Evolutionary conservation across 2,113 vertebrate genomes (phyloP), one percentile per base, ranked within the genome.

Genomic region (Orientallactaga bullata): DNA sequence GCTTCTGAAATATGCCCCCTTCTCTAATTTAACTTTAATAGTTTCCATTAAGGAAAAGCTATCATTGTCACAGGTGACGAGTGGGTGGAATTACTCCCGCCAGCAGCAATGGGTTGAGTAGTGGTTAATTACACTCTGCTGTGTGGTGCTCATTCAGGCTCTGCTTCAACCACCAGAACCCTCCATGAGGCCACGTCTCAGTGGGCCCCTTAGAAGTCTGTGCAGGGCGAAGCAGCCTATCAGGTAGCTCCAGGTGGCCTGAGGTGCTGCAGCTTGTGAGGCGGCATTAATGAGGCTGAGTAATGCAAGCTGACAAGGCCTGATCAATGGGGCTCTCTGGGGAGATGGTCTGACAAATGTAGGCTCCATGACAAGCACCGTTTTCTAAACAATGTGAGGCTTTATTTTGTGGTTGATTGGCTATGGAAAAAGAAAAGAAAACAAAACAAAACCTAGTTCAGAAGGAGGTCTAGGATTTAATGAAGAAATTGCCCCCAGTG

Each of bases 321-420:
- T 94, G 94, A 97, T 83, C 91, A 96, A 79, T 95, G 32, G 37
- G 60, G 61, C 32, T 61, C 95, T 90, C 39, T 42, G 30, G 69
- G 73, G 69, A 77, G 20, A 84, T 42, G 35, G 68, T 83, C 61
- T 90, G 91, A 94, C 96, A 97, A 94, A 73, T 68, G 18, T 5
- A 84, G 42, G 84, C 87, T 95, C 72, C 79, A 72, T 42, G 91
- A 96, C 58, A 95, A 95, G 89, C 42, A 89, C 9, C n/a, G 79
- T 88, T 96, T 98, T 96, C 87, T 74, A 95, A 98, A 96, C 88
- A 89, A 94, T 96, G 68, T 3, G 16, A 51, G 60, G 94, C 76
- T 93, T 94, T 94, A 88, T 96, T 97, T 96, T 37, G 80, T 65
- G 42, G 65, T 90, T 76, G 55, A 95, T 96, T 94, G 80, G 32